These are phyloP conservation scores for Hetaerina americana DNA, from an alignment of 1,140 invertebrate species.

Conservation along the genomic window DNA sequence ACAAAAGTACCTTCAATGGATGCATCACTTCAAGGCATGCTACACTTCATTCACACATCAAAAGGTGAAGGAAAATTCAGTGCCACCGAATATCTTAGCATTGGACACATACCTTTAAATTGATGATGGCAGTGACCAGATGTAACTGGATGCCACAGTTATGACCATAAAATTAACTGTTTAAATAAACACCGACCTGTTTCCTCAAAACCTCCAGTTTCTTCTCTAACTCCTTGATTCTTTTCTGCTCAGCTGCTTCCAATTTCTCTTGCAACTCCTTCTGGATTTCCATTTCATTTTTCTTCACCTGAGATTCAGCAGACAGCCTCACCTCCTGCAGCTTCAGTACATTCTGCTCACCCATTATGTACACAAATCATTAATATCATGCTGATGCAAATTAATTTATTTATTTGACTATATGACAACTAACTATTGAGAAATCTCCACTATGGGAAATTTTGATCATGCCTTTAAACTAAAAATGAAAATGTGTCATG, in stretches of 20 bases:
- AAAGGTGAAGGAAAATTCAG: too few species aligned
- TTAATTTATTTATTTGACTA: too few species aligned
- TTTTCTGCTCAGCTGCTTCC: constrained; percentile 56
- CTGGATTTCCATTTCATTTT: constrained; percentile 47
- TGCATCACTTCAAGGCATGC: too few species aligned
- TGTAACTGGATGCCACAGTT: background rate
- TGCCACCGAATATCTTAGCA: too few species aligned
- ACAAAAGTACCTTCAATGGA: too few species aligned
- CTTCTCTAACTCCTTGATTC: constrained; percentile 64
- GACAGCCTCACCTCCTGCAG: constrained; percentile 53
- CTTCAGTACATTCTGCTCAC: constrained; percentile 34
- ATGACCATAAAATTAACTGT: constrained; percentile 3
- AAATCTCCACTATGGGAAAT: too few species aligned
- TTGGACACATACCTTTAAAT: too few species aligned
- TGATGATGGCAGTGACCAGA: too few species aligned
- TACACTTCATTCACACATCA: too few species aligned
- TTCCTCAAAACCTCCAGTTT: constrained; percentile 65
- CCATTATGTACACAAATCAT: constrained; percentile 7
- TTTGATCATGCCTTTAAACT: too few species aligned
- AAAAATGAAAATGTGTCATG: too few species aligned
- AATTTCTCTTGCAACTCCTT: constrained; percentile 60
- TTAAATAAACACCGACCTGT: constrained; percentile 48
- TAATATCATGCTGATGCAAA: background rate
- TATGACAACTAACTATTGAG: too few species aligned
- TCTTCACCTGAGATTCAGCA: constrained; percentile 39